phyloP scores from a whole-genome alignment of 2,797 vertebrate genomes.

The Heteromormyrus szaboi region DNA sequence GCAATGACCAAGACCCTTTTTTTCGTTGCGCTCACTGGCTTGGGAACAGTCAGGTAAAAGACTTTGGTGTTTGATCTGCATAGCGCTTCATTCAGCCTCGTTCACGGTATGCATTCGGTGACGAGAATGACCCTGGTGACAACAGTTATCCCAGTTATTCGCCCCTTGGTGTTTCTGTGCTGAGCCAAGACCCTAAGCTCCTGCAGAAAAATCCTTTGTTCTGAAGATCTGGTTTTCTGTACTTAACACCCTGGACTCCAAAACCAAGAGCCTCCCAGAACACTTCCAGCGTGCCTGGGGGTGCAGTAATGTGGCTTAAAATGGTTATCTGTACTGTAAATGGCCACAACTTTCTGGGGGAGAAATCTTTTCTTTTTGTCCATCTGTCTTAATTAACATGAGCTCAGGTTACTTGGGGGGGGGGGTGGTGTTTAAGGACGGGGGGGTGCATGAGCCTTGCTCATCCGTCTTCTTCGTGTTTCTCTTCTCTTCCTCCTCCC shows the following conservation, averaged over 20 bases:
- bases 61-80: neutral
- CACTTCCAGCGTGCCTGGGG: slow-evolving; percentile 46
- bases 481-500: neutral
- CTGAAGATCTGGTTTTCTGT: slow-evolving; percentile 24
- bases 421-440: neutral
- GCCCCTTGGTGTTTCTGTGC: neutral
- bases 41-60: neutral
- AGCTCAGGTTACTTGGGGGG: neutral
- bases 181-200: neutral
- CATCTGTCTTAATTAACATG: slow-evolving; percentile 4
- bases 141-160: neutral
- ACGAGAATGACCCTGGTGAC: neutral
- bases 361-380: neutral
- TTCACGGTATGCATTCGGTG: neutral
- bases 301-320: slow-evolving; percentile 35
- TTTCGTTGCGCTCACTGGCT: neutral
- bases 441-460: neutral
- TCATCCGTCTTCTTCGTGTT: neutral
- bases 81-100: neutral
- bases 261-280: slow-evolving; percentile 43
- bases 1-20: neutral
- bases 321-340: slow-evolving; percentile 55
- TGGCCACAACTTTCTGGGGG: slow-evolving; percentile 35
- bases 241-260: neutral
- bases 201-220: slow-evolving; percentile 27